Conservation (phyloP, 1,140 invertebrate genomes). For the Aphis craccivora region DNA sequence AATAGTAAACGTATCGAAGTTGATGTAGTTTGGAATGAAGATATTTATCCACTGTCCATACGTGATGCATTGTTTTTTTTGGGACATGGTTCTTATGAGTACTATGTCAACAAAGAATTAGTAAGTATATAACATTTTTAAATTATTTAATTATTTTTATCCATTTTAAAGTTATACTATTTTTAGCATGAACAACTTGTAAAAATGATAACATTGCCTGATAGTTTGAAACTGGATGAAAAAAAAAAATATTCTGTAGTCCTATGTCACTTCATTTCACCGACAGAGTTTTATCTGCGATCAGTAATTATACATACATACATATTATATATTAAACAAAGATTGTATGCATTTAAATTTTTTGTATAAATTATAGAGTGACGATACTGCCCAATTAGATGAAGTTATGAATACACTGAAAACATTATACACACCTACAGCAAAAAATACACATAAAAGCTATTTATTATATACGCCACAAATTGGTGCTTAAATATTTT, state of each 20-base stretch:
- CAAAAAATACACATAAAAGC: conserved; percentile 37
- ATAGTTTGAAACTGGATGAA: not conserved
- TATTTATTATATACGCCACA: conserved; percentile 53
- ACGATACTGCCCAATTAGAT: not conserved
- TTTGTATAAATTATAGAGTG: not conserved
- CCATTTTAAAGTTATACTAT: not conserved
- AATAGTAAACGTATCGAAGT: conserved; percentile 10
- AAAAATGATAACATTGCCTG: not conserved
- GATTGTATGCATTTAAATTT: not conserved
- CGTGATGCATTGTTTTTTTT: conserved; percentile 64
- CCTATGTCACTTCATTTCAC: conserved; percentile 33
- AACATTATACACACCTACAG: conserved; percentile 51
- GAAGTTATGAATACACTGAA: not conserved
- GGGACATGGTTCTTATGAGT: conserved; percentile 60
- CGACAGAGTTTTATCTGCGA: conserved; percentile 33
- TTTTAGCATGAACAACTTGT: conserved; percentile 15
- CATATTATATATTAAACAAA: not conserved
- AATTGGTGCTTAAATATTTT: conserved; percentile 46
- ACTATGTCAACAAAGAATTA: not conserved
- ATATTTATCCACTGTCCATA: conserved; percentile 62
- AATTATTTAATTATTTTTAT: not conserved
- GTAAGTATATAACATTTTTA: not conserved
- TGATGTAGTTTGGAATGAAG: conserved; percentile 28
- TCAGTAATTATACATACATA: conserved; percentile 3
- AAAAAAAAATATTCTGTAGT: not conserved